Conservation (phyloP, 2,797 vertebrate genomes). For the Rhinogobio ventralis region DNA sequence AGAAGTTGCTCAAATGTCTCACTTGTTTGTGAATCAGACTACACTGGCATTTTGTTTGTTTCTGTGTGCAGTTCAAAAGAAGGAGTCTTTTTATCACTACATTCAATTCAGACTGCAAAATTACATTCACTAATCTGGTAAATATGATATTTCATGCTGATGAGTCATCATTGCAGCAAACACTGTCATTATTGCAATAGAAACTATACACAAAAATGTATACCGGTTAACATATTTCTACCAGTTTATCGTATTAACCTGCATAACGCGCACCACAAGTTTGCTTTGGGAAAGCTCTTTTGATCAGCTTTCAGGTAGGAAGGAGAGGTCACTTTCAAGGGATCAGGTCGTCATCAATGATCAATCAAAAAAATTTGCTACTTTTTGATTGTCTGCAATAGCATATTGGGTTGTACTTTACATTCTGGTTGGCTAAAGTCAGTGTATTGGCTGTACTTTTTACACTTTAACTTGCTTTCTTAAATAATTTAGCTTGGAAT, state of each 20-base stretch:
- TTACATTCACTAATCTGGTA: no score
- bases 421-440: background rate
- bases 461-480: background rate
- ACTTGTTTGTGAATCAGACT: no score
- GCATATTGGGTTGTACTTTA: background rate
- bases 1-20: background rate
- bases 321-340: background rate
- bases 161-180: no score
- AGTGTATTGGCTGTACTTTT: background rate
- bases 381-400: background rate
- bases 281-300: background rate
- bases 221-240: background rate
- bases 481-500: background rate
- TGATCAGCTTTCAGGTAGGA: background rate
- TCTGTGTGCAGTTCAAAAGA: background rate
- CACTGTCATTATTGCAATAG: background rate
- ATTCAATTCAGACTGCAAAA: no score
- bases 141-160: no score
- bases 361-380: background rate
- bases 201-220: background rate
- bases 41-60: background rate
- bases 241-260: background rate
- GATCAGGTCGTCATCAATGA: background rate
- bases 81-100: no score
- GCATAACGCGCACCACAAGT: background rate